Base-by-base conservation (phyloP, 2,113 vertebrate genomes). In the Raphicerus campestris region DNA sequence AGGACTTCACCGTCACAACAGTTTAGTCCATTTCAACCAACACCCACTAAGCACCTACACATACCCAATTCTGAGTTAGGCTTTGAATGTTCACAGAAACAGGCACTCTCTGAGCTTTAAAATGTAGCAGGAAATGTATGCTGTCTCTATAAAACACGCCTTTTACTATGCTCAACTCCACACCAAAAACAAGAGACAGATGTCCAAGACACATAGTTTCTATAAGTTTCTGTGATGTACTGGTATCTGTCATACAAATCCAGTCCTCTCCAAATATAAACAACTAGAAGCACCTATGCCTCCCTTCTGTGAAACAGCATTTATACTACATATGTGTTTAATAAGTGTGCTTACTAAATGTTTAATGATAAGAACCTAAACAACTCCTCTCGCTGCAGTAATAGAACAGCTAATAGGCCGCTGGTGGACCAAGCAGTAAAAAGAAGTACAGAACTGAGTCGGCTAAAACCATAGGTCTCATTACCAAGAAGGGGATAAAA, bases 301-400 rank as follows among this genome's bases (percentile, higher is more conserved):
- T 96, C 88, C 92, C 93, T 97, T 96, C 96, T 89, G 96, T 91
- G 81, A 94, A 96, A 90, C 0, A n/a, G 87, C 51, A 78, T 80
- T 96, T 97, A 95, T 49, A 51, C 95, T 82, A 89, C 95, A 96
- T 95, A 95, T 94, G 96, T 97, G 97, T 89, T 96, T 97, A 97
- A 97, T 98, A 92, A 97, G 95, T 95, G 56, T 93, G 92, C 95
- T 77, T 89, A 56, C 87, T 97, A 98, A 98, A 97, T 97, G 92
- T 97, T 97, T 96, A 95, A 97, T 95, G 93, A 91, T 93, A 89
- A 98, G 88, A 93, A 53, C 70, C 96, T 91, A 70, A 97, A 97
- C 96, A 95, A 94, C 84, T 82, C 91, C 93, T 97, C 91, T 97
- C 10, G 39, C 96, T 94, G 47, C 86, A 80, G 77, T 93, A 95